A percentile compares a stretch with the other conserved stretches of the same genome.
Evolutionary conservation across 2,797 vertebrate genomes (phyloP).

Genomic region (Tarsius wallacei): DNA sequence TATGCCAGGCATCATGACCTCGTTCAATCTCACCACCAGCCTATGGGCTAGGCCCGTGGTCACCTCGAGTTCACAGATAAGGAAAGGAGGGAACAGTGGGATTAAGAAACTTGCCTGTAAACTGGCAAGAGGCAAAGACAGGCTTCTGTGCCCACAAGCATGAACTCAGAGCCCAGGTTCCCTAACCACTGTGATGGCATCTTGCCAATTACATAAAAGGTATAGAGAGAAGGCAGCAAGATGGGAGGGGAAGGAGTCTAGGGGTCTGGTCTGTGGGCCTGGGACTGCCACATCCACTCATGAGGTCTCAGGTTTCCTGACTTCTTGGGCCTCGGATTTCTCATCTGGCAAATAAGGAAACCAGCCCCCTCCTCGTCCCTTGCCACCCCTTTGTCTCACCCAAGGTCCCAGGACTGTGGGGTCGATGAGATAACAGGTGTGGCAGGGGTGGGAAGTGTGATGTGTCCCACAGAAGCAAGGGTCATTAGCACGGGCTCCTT

Average conservation of each 20-base stretch:
- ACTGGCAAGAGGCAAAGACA: not conserved
- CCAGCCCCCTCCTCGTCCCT: no score
- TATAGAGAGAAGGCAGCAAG: not conserved
- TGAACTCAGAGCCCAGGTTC: not conserved
- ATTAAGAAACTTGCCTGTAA: not conserved
- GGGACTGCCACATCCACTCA: not conserved
- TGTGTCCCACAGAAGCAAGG: not conserved
- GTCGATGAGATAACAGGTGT: not conserved
- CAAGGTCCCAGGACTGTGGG: not conserved
- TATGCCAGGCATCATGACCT: not conserved
- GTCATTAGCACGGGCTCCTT: not conserved
- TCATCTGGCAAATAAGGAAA: not conserved
- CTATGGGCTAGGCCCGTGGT: fast-evolving
- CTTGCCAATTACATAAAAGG: not conserved
- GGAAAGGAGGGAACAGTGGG: not conserved
- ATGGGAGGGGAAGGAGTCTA: not conserved
- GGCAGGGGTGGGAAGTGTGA: not conserved
- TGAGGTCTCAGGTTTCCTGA: not conserved
- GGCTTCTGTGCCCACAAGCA: fast-evolving
- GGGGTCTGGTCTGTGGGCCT: not conserved
- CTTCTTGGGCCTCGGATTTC: not conserved
- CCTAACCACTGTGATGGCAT: not conserved
- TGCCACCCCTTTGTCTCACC: no score
- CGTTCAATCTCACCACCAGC: not conserved
- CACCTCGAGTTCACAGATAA: not conserved